Conservation (phyloP, 2,113 vertebrate genomes). For the Chauna torquata region DNA sequence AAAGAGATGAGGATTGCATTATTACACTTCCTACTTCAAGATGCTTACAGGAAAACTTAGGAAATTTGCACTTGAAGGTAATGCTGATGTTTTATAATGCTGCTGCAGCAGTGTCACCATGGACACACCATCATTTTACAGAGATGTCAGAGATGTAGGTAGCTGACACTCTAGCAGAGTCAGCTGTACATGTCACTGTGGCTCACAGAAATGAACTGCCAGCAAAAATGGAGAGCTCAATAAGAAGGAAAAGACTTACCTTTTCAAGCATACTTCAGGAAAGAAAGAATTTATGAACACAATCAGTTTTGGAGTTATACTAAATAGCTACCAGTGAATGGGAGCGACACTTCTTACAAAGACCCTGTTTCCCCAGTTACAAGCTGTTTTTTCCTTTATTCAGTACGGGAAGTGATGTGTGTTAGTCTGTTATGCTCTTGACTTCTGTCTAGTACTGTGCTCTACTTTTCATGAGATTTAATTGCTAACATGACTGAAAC, state of each 20-base stretch:
- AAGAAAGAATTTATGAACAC: not conserved
- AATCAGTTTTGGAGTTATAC: not conserved
- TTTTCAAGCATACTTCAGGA: not conserved
- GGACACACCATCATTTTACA: fast-evolving
- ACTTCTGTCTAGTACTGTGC: not conserved
- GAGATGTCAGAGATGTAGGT: not conserved
- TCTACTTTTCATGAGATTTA: not conserved
- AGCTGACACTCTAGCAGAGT: not conserved
- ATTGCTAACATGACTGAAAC: not conserved
- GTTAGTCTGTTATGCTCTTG: not conserved
- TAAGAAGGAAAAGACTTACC: not conserved
- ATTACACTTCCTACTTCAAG: not conserved
- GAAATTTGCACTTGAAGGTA: not conserved
- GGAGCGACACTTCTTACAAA: not conserved
- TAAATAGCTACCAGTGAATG: not conserved
- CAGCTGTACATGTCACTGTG: not conserved
- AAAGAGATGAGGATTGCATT: not conserved
- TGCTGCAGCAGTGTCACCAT: not conserved
- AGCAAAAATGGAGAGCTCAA: not conserved
- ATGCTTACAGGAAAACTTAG: not conserved
- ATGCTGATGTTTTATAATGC: not conserved
- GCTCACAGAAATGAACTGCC: not conserved
- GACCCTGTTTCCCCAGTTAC: not conserved
- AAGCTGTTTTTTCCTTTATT: not conserved
- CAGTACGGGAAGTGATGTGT: not conserved